phyloP scores from a whole-genome alignment of 2,113 vertebrate species.

The Riparia riparia region DNA sequence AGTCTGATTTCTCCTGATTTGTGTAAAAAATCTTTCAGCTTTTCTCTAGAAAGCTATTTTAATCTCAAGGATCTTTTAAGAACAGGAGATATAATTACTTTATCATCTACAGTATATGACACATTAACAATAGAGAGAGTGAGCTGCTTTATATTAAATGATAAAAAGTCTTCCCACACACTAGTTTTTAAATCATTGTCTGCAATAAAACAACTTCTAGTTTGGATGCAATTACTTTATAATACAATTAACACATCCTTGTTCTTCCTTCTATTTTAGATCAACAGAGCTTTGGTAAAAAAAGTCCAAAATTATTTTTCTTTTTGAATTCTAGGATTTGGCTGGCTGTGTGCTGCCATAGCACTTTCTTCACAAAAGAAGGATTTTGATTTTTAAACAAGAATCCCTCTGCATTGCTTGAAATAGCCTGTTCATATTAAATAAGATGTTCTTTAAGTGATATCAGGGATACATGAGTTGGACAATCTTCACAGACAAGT shows the following conservation, averaged over 20 bases:
- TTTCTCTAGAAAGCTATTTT: neutral
- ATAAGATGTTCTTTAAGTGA: neutral
- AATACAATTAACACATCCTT: neutral
- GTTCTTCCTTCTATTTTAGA: neutral
- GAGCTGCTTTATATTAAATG: neutral
- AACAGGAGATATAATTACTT: neutral
- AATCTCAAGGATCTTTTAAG: neutral
- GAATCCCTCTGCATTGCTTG: neutral
- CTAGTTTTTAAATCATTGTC: neutral
- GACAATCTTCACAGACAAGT: neutral
- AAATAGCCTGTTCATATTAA: neutral
- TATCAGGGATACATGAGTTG: neutral
- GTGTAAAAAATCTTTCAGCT: neutral
- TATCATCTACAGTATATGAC: neutral
- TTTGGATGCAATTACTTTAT: neutral
- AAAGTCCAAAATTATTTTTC: neutral
- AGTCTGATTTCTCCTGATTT: neutral
- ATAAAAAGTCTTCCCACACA: constrained; percentile 1
- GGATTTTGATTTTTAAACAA: neutral
- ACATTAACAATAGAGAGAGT: neutral
- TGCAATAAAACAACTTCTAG: neutral
- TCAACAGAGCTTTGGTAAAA: neutral
- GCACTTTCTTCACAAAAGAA: neutral
- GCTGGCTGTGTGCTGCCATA: neutral
- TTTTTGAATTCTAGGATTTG: neutral